A percentile compares a stretch with the other conserved stretches of the same genome.
These are phyloP conservation scores for Rachycentron canadum DNA, from an alignment of 2,797 vertebrate genomes.

Conservation along the genomic window DNA sequence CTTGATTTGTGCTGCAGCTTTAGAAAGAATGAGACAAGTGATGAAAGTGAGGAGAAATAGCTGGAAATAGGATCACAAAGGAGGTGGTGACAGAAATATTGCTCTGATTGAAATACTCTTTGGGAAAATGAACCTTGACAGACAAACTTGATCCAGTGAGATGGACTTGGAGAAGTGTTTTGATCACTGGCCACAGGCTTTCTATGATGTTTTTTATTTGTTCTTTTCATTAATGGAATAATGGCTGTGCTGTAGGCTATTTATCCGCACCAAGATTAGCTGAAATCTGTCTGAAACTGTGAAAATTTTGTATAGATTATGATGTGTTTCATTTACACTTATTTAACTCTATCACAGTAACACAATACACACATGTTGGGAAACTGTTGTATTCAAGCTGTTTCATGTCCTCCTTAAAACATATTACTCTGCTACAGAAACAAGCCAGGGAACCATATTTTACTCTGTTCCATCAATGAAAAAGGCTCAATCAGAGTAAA, in stretches of 20 bases:
- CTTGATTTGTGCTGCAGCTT: slow-evolving; percentile 7
- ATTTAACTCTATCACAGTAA: background rate
- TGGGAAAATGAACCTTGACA: slow-evolving; percentile 26
- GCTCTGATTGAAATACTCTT: slow-evolving; percentile 18
- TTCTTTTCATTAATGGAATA: slow-evolving; percentile 18
- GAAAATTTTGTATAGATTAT: background rate
- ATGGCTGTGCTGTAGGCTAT: background rate
- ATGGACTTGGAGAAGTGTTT: slow-evolving; percentile 16
- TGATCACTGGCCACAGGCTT: slow-evolving; percentile 6
- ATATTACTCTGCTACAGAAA: slow-evolving; percentile 37
- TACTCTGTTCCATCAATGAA: slow-evolving; percentile 56
- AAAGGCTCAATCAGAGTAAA: slow-evolving; percentile 63
- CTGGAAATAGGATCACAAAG: slow-evolving; percentile 36
- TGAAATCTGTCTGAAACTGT: background rate
- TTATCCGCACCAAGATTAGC: background rate
- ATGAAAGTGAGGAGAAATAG: slow-evolving; percentile 17
- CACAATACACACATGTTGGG: background rate
- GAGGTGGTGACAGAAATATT: slow-evolving; percentile 38
- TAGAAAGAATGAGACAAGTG: slow-evolving; percentile 1
- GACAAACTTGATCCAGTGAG: slow-evolving; percentile 16
- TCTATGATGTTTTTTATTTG: background rate
- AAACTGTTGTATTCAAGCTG: slow-evolving; percentile 12
- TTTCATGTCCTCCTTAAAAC: slow-evolving; percentile 44
- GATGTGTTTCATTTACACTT: background rate
- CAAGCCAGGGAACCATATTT: slow-evolving; percentile 37